Base-by-base conservation (phyloP, 2,888 invertebrate genomes). In the Aphrophora alni region DNA sequence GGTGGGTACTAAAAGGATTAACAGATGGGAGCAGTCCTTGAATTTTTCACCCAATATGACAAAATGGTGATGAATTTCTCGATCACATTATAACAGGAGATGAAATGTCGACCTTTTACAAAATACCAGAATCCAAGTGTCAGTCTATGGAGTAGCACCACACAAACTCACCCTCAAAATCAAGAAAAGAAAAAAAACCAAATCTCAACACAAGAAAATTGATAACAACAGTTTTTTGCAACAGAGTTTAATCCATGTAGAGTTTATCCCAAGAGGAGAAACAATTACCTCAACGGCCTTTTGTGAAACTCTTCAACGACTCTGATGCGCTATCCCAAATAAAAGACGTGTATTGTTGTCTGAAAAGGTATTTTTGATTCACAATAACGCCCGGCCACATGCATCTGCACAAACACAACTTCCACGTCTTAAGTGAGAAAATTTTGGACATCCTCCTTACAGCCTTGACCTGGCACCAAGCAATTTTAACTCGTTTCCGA, bases 161-260 rank as follows among this genome's bases (percentile, higher is more conserved):
- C 80, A 27, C 82, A 44, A 70, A 73, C 26, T 82, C 82, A 38
- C 77, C 77, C 38, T 77, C 77, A 28, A 73, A 73, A n/a, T 71
- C 80, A 71, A 81, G 79, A 44, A 83, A 83, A 44, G 80, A 81
- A 80, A 82, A 81, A 80, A 82, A 81, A 76, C 75, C 68, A 78
- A 75, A 73, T 25, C 27, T 72, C 26, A 24, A 71, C 25, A 78
- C 78, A 21, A 68, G 82, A 75, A 85, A 85, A 84, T 80, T 85
- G 80, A 85, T 85, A 83, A 84, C 83, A 76, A 83, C 84, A 17
- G 84, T 84, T 74, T 84, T 85, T 82, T 85, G 83, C 83, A 83
- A 83, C 83, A 83, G 78, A 83, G 83, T n/a, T 81, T 85, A 38
- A 71, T 77, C 71, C 77, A 71, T 44, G 44, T 71, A 12, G 27